Base-by-base conservation (phyloP, 2,888 invertebrate genomes). In the Tiliacea aurago region DNA sequence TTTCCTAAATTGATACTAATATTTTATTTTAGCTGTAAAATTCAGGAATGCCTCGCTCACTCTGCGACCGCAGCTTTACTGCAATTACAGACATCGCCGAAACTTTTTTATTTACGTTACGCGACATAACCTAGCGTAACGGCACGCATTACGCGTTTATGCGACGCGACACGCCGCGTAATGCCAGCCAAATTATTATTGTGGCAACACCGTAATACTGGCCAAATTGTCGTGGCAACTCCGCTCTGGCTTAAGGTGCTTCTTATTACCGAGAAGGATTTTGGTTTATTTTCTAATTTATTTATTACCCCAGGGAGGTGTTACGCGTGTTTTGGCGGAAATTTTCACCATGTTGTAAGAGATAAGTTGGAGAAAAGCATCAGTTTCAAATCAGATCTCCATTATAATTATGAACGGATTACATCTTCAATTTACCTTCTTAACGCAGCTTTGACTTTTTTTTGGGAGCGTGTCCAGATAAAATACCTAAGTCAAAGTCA, bases 51-150 rank as follows among this genome's bases (percentile, higher is more conserved):
- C 15, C 28, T 51, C 65, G 71, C 80, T 37, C 0, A 0, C 73
- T 63, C 2, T 49, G 13, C 0, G 33, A 63, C 85, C 68, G 1
- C 61, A 74, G 23, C 85, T 18, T 77, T 81, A 86, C 58, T 62
- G 20, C 80, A 85, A 84, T 84, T 80, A 85, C 83, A 75, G 77
- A 76, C 83, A 78, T 76, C 65, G 81, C 69, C 28, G 55, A 83
- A 84, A 84, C 78, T 77, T 85, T 85, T 86, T 85, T 85, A 85
- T 86, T 86, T 86, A 84, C 76, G 81, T 77, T 74, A 63, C 64
- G 47, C 67, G 73, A 69, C 80, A 75, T 85, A 85, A 86, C 80
- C 67, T 80, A 73, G 62, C 81, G 81, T 80, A 80, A 80, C 73
- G 70, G 18, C 70, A 56, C 83, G 80, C 76, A 80, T 76, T 82